Evolutionary conservation across 2,888 invertebrate genomes (phyloP), one percentile per base, ranked within the genome.

Genomic region (Plagiodera versicolora): DNA sequence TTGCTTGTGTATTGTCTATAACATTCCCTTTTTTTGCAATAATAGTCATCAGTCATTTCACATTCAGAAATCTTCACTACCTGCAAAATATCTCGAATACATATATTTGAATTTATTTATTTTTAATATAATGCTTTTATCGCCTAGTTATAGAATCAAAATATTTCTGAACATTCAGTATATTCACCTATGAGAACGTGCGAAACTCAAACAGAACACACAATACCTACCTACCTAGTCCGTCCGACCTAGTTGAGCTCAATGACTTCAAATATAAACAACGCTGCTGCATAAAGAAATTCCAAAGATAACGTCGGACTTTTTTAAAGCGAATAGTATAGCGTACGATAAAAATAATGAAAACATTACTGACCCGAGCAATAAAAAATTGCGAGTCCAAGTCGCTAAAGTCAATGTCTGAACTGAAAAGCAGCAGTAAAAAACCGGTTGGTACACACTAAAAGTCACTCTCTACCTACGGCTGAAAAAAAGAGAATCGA

Each of bases 311-410:
- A 63, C 56, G 62, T 56, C 58, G 58, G 54, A 75, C 75, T 72
- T 75, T 75, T 75, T 75, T 72, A 63, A 66, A 50, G 68, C 67
- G 72, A 72, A 67, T 75, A 75, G 75, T 75, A 74, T 59, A 67
- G 59, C 65, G 67, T 68, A 72, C 72, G 76, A 77, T 78, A 78
- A 78, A 78, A 78, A 78, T 77, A 78, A 78, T 77, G 77, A 78
- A 77, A 78, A 77, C 76, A 75, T 73, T 72, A 77, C 77, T 79
- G 79, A 79, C 79, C 78, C 76, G 77, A 76, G 74, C 79, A 79
- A 79, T 77, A 76, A 77, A 77, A 78, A 77, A 77, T 77, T 72
- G 74, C 74, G 70, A 70, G 74, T 65, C 64, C 67, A 58, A 69
- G 66, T 65, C 62, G 64, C 66, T 56, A 65, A 67, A 68, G 67